Conservation (phyloP, 2,888 invertebrate species). For the Choristoneura rosaceana region DNA sequence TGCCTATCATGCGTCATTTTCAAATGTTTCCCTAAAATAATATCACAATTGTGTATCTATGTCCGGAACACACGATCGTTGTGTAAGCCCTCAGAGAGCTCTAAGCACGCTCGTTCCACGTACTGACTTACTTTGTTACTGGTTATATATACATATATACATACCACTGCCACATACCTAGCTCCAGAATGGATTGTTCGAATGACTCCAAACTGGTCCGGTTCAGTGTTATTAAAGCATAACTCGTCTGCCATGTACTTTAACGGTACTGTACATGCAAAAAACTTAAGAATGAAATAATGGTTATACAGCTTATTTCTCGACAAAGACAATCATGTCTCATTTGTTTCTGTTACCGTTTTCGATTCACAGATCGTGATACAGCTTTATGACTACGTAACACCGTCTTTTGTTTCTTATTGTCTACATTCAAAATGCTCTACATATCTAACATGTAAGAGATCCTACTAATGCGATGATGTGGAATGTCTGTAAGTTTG, state of each 20-base stretch:
- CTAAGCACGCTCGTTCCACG: background rate
- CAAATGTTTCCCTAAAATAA: background rate
- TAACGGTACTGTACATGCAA: background rate
- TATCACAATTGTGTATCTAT: no score
- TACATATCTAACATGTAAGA: background rate
- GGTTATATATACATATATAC: background rate
- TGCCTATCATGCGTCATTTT: no score
- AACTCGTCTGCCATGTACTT: slow-evolving; percentile 13
- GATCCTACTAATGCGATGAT: no score
- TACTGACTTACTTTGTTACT: background rate
- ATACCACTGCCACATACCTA: background rate
- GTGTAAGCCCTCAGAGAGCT: background rate
- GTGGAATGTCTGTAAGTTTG: no score
- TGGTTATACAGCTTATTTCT: background rate
- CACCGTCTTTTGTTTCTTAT: slow-evolving; percentile 5
- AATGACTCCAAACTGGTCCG: slow-evolving; percentile 10
- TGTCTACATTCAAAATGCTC: background rate
- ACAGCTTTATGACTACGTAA: background rate
- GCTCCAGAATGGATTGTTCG: slow-evolving; percentile 1
- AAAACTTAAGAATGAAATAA: background rate
- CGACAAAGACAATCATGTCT: background rate
- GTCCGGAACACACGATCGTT: background rate
- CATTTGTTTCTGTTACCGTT: slow-evolving; percentile 2
- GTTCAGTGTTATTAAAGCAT: slow-evolving; percentile 7
- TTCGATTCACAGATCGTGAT: slow-evolving; percentile 7